These are phyloP conservation scores for Daktulosphaira vitifoliae DNA, from an alignment of 1,140 invertebrate species.

Conservation along the genomic window DNA sequence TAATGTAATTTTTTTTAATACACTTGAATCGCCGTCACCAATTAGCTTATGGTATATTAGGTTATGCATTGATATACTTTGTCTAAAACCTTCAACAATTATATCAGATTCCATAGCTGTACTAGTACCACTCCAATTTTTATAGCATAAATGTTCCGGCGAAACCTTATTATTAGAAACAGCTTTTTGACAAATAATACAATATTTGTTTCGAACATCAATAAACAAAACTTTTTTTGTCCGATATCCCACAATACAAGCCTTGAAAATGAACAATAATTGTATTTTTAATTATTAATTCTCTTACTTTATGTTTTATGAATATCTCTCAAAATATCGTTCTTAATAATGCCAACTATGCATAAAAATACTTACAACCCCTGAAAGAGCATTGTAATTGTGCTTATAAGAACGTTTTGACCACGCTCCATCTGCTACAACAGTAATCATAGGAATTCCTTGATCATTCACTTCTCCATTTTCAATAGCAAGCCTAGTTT, in stretches of 20 bases:
- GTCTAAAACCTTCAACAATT: constrained; percentile 41
- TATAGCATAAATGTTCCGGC: constrained; percentile 12
- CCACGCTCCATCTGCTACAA: constrained; percentile 42
- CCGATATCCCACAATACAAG: neutral
- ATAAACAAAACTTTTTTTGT: constrained; percentile 39
- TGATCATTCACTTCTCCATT: too few species aligned
- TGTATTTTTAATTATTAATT: too few species aligned
- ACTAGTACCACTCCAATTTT: constrained; percentile 5
- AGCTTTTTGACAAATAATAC: neutral
- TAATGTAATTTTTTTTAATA: constrained; percentile 5
- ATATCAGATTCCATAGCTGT: constrained; percentile 7
- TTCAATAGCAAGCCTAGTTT: too few species aligned
- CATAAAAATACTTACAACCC: constrained; percentile 36
- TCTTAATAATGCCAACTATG: too few species aligned
- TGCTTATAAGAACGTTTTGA: constrained; percentile 41
- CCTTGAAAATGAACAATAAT: too few species aligned
- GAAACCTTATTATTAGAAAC: neutral
- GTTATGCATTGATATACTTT: constrained; percentile 40
- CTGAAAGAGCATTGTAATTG: constrained; percentile 41
- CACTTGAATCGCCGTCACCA: constrained; percentile 42
- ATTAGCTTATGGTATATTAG: constrained; percentile 41
- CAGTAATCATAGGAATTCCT: constrained; percentile 42
- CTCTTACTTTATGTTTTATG: too few species aligned
- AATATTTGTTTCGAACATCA: constrained; percentile 29
- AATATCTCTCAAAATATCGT: too few species aligned